Evolutionary conservation across 2,113 vertebrate species (phyloP).

Genomic region (Periophthalmodon schlosseri): DNA sequence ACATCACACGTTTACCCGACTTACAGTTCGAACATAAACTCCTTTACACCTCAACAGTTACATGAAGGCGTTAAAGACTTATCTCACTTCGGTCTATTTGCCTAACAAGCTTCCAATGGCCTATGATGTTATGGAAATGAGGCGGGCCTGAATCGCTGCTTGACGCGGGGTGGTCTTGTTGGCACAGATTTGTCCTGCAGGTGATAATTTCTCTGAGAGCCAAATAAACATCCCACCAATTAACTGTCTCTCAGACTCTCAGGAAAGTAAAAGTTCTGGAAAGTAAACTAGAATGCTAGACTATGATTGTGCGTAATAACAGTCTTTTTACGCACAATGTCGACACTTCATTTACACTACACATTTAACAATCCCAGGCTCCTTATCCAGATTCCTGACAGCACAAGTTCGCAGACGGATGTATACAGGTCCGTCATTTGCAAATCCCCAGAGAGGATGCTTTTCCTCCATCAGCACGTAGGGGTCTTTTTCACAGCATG

Average conservation of each 20-base stretch:
- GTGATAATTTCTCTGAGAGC: slow-evolving; percentile 72
- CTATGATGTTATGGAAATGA: slow-evolving; percentile 73
- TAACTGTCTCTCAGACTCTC: slow-evolving; percentile 41
- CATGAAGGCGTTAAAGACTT: slow-evolving; percentile 55
- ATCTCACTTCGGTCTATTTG: slow-evolving; percentile 43
- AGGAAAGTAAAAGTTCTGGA: slow-evolving; percentile 26
- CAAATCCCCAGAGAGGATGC: slow-evolving; percentile 71
- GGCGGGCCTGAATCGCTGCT: slow-evolving; percentile 53
- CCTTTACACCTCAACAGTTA: slow-evolving; percentile 30
- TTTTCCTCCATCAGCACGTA: slow-evolving; percentile 76
- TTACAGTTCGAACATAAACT: slow-evolving; percentile 20
- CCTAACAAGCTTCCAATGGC: slow-evolving; percentile 46
- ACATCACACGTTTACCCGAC: neutral
- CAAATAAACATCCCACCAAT: slow-evolving; percentile 76
- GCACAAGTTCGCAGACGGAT: slow-evolving; percentile 65
- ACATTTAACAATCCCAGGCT: slow-evolving; percentile 25
- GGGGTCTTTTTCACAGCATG: slow-evolving; percentile 70
- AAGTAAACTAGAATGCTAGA: neutral
- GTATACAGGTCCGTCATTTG: slow-evolving; percentile 66
- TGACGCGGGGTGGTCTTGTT: slow-evolving; percentile 53
- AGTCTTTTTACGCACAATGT: neutral
- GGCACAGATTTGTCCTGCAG: slow-evolving; percentile 66
- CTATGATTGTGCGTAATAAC: neutral
- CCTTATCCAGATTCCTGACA: slow-evolving; percentile 35
- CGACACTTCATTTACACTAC: slow-evolving; percentile 23